phyloP scores from a whole-genome alignment of 2,888 invertebrate species.

The Clistopyga incitator region DNA sequence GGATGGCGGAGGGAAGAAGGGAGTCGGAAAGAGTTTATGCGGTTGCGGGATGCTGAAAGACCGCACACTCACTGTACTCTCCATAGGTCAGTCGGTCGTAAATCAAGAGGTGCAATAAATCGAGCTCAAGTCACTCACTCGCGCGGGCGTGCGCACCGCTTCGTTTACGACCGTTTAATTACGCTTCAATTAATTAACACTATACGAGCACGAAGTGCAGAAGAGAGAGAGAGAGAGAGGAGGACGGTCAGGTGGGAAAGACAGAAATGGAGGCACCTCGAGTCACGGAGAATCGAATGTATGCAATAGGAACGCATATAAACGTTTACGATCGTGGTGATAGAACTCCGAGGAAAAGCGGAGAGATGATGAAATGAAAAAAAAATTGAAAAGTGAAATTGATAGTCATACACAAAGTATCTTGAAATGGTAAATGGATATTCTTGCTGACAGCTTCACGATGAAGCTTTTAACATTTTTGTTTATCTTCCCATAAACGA shows the following conservation, averaged over 20 bases:
- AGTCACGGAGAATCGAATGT: slow-evolving; percentile 29
- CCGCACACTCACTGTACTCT: slow-evolving; percentile 32
- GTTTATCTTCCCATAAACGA: background rate
- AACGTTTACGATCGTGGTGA: slow-evolving; percentile 33
- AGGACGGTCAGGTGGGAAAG: slow-evolving; percentile 26
- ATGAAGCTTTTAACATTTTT: background rate
- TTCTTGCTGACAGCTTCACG: slow-evolving; percentile 3
- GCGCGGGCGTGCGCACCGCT: slow-evolving; percentile 70
- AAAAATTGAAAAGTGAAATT: background rate
- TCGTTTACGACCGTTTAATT: slow-evolving; percentile 74
- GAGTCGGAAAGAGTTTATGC: slow-evolving; percentile 32
- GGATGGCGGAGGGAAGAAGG: background rate
- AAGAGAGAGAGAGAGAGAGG: slow-evolving; percentile 52
- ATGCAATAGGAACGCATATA: slow-evolving; percentile 14
- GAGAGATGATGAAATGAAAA: slow-evolving; percentile 4
- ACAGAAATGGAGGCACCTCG: slow-evolving; percentile 8
- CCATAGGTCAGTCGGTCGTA: slow-evolving; percentile 69
- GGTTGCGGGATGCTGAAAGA: slow-evolving; percentile 38
- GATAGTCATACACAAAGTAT: background rate
- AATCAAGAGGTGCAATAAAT: slow-evolving; percentile 68
- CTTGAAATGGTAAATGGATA: slow-evolving; percentile 1
- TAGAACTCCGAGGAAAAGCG: slow-evolving; percentile 21
- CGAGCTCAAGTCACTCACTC: slow-evolving; percentile 70
- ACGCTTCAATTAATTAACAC: slow-evolving; percentile 72
- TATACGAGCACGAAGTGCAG: slow-evolving; percentile 31